Base-by-base conservation (phyloP, 2,797 vertebrate species). In the Spea hammondii region DNA sequence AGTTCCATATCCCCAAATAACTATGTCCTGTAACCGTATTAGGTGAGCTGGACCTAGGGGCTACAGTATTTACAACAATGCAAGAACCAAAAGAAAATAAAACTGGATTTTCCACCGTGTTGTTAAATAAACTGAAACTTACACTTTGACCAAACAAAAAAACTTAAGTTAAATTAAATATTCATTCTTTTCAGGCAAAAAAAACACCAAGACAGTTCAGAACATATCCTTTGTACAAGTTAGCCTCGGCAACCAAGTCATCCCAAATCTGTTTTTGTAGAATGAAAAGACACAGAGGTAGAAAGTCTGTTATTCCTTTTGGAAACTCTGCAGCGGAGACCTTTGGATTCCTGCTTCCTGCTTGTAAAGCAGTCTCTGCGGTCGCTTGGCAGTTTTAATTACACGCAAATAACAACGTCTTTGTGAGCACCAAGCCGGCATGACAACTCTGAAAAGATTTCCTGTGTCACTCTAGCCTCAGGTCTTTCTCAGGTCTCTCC, bases 381-480 rank as follows among this genome's bases (percentile, higher is more conserved):
- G 79, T 77, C 72, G 73, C 73, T 59, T 76, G 73, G 73, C 57
- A 70, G 79, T 74, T 81, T 60, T 76, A 81, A 76, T 81, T 50
- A 70, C 79, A 76, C 66, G 45, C 79, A 71, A 53, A 81, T 62
- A 69, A 76, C 69, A 76, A 9, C 66, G 67, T 32, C 68, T 71
- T 49, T 76, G 68, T 57, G 4, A 67, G 51, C 64, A 65, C 13
- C 32, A 45, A 64, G 65, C 70, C 45, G 32, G 72, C 60, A 66
- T 76, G 79, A 50, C 68, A 66, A 69, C 47, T 67, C 44, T 45
- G 73, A 76, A 77, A 60, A 77, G 69, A 67, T 72, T 47, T 75
- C 59, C 50, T 81, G 73, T 72, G 65, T 53, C 48, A 9, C 17
- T 75, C 48, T 74, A 47, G 82, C 75, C 79, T 77, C 50, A n/a